Evolutionary conservation across 2,888 invertebrate genomes (phyloP).

Genomic region (Agriopis marginaria): DNA sequence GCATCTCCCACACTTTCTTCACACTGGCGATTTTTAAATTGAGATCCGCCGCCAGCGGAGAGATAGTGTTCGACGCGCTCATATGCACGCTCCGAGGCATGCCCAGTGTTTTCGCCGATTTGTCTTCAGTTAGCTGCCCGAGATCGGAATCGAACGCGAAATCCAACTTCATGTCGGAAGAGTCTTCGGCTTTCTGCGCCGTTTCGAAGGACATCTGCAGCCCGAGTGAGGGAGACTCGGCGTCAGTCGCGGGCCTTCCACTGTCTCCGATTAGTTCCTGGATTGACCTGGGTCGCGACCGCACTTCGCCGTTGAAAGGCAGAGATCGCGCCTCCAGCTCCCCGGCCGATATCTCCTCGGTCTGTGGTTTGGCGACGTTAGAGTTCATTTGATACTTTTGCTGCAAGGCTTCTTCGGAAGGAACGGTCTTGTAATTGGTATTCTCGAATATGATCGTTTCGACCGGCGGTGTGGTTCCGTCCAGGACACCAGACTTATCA

Average conservation of each 20-base stretch:
- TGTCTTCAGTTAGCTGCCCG: slow-evolving; percentile 91
- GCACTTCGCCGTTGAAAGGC: slow-evolving; percentile 77
- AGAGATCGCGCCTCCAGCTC: slow-evolving; percentile 82
- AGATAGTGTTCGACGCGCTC: slow-evolving; percentile 90
- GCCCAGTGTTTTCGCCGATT: slow-evolving; percentile 82
- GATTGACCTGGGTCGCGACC: slow-evolving; percentile 76
- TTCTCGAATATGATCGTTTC: slow-evolving; percentile 97
- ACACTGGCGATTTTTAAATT: slow-evolving; percentile 98
- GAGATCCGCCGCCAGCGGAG: slow-evolving; percentile 94
- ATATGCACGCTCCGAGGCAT: slow-evolving; percentile 87
- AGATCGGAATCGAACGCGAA: slow-evolving; percentile 95
- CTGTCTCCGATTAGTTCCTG: slow-evolving; percentile 79
- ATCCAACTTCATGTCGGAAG: slow-evolving; percentile 95
- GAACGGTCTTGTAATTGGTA: slow-evolving; percentile 94
- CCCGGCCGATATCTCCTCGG: slow-evolving; percentile 82
- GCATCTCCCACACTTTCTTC: slow-evolving; percentile 96
- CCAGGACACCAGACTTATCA: slow-evolving; percentile 87
- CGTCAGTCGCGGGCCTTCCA: slow-evolving; percentile 67
- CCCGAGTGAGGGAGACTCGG: slow-evolving; percentile 77
- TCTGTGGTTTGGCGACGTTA: slow-evolving; percentile 76
- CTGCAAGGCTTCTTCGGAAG: slow-evolving; percentile 89
- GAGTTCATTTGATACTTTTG: slow-evolving; percentile 85
- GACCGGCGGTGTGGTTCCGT: slow-evolving; percentile 92
- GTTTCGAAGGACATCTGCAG: slow-evolving; percentile 90
- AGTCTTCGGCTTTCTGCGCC: slow-evolving; percentile 89